These are phyloP conservation scores for Theonella swinhoei DNA, from an alignment of 37 sponge, comb jelly and placozoan species.

Conservation along the genomic window DNA sequence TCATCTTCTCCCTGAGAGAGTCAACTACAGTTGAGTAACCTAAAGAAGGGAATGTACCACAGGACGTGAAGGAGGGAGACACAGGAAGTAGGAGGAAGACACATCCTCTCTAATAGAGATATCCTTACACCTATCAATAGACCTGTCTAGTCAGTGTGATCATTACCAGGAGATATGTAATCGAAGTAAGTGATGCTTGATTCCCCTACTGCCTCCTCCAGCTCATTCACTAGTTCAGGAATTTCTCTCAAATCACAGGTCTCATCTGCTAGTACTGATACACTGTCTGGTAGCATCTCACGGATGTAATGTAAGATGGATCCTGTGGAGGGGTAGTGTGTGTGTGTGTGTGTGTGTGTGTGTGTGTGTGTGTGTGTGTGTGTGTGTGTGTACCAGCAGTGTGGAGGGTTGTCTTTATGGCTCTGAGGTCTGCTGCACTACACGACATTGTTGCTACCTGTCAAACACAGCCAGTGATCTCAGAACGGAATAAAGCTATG, in stretches of 20 bases:
- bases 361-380: neutral
- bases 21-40: constrained; percentile 76
- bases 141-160: neutral
- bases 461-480: neutral
- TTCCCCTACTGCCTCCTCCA: constrained; percentile 37
- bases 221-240: constrained; percentile 34
- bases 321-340: neutral
- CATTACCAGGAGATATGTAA: neutral
- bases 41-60: constrained; percentile 8
- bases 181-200: neutral
- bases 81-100: neutral
- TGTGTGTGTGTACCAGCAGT: constrained; percentile 23
- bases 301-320: constrained; percentile 1
- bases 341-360: no score
- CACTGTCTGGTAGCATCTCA: constrained; percentile 5
- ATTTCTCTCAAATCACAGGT: neutral
- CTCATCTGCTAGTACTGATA: constrained; percentile 4
- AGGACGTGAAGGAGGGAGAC: neutral
- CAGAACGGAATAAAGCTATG: neutral
- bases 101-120: neutral
- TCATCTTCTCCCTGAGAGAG: constrained; percentile 26
- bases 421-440: constrained; percentile 34
- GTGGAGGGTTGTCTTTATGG: constrained; percentile 41
- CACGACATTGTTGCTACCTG: constrained; percentile 55
- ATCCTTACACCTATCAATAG: neutral